These are phyloP conservation scores for Melangyna quadrimaculata DNA, from an alignment of 2,888 invertebrate species.

Conservation along the genomic window DNA sequence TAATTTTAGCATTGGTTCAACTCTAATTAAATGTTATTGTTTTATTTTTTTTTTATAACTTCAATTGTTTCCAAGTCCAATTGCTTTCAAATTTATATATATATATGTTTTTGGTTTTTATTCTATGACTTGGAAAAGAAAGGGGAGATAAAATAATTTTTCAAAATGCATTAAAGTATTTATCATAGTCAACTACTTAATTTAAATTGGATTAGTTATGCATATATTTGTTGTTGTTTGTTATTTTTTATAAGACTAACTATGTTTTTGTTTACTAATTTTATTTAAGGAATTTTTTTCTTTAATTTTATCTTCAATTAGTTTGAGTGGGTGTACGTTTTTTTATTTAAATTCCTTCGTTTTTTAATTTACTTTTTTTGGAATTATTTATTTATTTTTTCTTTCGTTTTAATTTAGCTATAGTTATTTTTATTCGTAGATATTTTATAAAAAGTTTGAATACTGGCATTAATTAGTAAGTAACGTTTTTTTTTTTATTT, in stretches of 20 bases:
- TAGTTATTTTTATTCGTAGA: conserved; percentile 62
- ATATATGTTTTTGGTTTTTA: conserved; percentile 18
- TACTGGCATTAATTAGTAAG: conserved; percentile 67
- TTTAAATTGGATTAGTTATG: conserved; percentile 67
- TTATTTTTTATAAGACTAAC: conserved; percentile 58
- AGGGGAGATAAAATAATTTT: conserved; percentile 66
- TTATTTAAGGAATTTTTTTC: conserved; percentile 49
- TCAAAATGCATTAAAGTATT: conserved; percentile 67
- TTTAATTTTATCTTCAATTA: conserved; percentile 46
- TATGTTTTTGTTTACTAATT: conserved; percentile 46
- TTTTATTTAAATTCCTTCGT: conserved; percentile 58
- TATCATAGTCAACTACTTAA: conserved; percentile 70
- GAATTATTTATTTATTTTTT: conserved; percentile 15
- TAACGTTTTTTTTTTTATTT: conserved; percentile 42
- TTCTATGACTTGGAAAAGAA: conserved; percentile 69
- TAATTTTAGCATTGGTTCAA: conserved; percentile 61
- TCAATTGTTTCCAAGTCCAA: conserved; percentile 65
- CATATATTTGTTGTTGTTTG: conserved; percentile 42
- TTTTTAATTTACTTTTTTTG: conserved; percentile 30
- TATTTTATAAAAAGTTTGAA: conserved; percentile 68
- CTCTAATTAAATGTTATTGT: conserved; percentile 58
- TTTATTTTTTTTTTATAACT: conserved; percentile 48
- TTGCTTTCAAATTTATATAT: conserved; percentile 60
- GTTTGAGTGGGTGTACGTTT: conserved; percentile 58
- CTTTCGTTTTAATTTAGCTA: conserved; percentile 48